Base-by-base conservation (phyloP, 2,113 vertebrate genomes). In the Paraplagusia blochii region DNA sequence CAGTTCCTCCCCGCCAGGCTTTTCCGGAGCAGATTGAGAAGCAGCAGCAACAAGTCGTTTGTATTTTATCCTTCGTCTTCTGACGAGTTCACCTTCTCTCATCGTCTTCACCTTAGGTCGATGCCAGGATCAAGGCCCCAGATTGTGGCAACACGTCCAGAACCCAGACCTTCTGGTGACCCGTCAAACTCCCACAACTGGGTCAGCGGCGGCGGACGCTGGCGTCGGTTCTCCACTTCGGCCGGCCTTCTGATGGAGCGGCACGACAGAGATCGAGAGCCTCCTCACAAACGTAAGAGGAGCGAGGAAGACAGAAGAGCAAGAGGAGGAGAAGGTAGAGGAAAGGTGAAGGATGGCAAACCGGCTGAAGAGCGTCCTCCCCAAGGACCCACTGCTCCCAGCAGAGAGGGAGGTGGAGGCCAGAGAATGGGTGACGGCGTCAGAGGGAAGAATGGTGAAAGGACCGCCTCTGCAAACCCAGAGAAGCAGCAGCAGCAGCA, bases 231-330 rank as follows among this genome's bases (percentile, higher is more conserved):
- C 71, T 87, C 88, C 58, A 69, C 90, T 0, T 90, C 88, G 44
- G 60, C 76, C 29, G 76, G 72, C 62, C 78, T 76, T 60, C 92
- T 92, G 93, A 97, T 95, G 94, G 92, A 88, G 65, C 68, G 67
- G 22, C 80, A 87, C 8, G 85, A 82, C 72, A 84, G 85, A 70
- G 87, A 82, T 59, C 84, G 82, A 68, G 91, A 88, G 40, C 93
- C 93, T 35, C 74, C 90, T 10, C 71, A 69, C 29, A 98, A 97
- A 82, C 90, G 90, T 63, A 91, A 87, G 72, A 93, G 85, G 72
- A 72, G 82, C 8, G 49, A 63, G 29, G 84, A 81, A 67, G 85
- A 88, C 22, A 2, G 66, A 57, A 16, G 47, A 59, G 38, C 44
- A 46, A 7, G 10, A 10, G 19, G 9, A 35, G 65, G 38, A 65